Base-by-base conservation (phyloP, 2,113 vertebrate species). In the Pteropus alecto region DNA sequence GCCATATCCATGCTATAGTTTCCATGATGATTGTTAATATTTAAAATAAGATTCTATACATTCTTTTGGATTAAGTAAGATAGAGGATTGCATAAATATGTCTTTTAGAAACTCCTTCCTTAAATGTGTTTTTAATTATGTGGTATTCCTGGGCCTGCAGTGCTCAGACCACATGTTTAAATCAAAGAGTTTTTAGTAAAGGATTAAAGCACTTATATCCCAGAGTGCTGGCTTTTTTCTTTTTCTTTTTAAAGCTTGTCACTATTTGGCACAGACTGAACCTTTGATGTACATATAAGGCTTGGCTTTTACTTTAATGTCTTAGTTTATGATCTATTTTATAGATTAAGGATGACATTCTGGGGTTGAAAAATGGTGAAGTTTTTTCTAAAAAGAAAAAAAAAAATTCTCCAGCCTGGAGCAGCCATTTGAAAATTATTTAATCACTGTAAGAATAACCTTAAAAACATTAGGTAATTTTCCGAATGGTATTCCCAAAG, bases 381-480 rank as follows among this genome's bases (percentile, higher is more conserved):
- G 11, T 89, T 91, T 58, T 90, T 95, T 95, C 56, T 43, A 95
- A 88, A 46, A n/a, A 38, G 38, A 38, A 83, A 84, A 90, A 95
- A 90, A 95, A 86, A 63, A 46, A 61, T 65, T 73, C 13, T 95
- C 35, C 46, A 90, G 24, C 41, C 61, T 86, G 7, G 30, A 87
- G 12, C 30, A 89, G 38, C 35, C 85, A 74, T 76, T 96, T 94
- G 56, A 60, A 94, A 93, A 89, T 96, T 93, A 94, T 96, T 97
- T 96, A 90, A 74, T 96, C 61, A 82, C 51, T 61, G 8, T 88
- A 51, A 96, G 46, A 92, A 85, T 79, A 95, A 79, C 30, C 71
- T 87, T 93, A 46, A 96, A 96, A 90, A 89, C 43, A 87, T 65
- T 22, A 85, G 70, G 30, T 60, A 76, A 58, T 92, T 95, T 96